phyloP scores from a whole-genome alignment of 2,888 invertebrate species.

The Apotomis betuletana region DNA sequence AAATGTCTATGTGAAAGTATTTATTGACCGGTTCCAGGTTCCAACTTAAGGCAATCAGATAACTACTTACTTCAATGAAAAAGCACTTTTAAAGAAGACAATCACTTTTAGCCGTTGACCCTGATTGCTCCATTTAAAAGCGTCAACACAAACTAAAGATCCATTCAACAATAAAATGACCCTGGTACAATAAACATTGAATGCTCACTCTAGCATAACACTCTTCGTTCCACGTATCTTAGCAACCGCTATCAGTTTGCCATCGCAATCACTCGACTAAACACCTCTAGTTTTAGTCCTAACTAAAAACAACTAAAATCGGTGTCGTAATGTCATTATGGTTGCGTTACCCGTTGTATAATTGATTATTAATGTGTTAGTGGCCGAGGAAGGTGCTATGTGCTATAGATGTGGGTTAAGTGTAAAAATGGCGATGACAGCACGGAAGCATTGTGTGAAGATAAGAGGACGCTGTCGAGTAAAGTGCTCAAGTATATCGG shows the following conservation, averaged over 20 bases:
- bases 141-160: conserved; percentile 17
- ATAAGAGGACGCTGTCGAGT: conserved; percentile 51
- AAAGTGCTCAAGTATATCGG: conserved; percentile 55
- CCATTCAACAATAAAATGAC: conserved; percentile 12
- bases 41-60: too few relatives aligned
- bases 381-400: conserved; percentile 35
- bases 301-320: not conserved
- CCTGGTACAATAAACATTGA: conserved; percentile 4
- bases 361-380: conserved; percentile 15
- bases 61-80: not conserved
- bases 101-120: not conserved
- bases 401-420: conserved; percentile 58
- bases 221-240: conserved; percentile 26
- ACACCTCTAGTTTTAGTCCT: conserved; percentile 31
- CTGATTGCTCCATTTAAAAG: not conserved
- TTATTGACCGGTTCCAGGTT: too few relatives aligned
- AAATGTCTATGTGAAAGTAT: too few relatives aligned
- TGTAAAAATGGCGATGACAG: conserved; percentile 55
- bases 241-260: conserved; percentile 40
- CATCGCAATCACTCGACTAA: conserved; percentile 31
- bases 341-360: not conserved
- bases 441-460: conserved; percentile 53
- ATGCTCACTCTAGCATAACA: conserved; percentile 33
- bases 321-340: not conserved
- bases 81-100: not conserved